These are phyloP conservation scores for Hylaeus anthracinus DNA, from an alignment of 1,140 invertebrate species.

Conservation along the genomic window DNA sequence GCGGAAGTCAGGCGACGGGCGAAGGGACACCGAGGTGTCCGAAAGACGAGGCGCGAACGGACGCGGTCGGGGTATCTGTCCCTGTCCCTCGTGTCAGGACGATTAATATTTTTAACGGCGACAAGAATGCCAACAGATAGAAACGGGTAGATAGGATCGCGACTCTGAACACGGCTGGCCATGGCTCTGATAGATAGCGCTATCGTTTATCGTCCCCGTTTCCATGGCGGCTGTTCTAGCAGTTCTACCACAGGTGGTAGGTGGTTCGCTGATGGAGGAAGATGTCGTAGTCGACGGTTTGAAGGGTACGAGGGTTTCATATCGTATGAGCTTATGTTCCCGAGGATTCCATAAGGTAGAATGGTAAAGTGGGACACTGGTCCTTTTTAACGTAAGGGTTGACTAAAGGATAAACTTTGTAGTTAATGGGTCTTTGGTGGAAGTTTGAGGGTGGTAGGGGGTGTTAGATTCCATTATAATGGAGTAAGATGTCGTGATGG, in stretches of 20 bases:
- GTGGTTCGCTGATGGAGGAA: background rate
- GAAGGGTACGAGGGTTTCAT: no score
- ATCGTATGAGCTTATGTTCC: no score
- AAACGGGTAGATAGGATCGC: constrained; percentile 5
- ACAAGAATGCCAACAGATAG: constrained; percentile 40
- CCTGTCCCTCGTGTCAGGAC: constrained; percentile 1
- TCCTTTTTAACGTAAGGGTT: no score
- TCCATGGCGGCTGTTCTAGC: background rate
- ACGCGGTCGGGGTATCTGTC: constrained; percentile 23
- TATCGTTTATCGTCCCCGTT: constrained; percentile 32
- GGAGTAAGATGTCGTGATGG: no score
- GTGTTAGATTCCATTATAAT: no score
- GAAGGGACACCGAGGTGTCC: constrained; percentile 24
- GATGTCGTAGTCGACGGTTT: background rate
- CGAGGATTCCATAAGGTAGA: no score
- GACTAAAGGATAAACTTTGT: no score
- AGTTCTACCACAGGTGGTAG: background rate
- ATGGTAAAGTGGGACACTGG: no score
- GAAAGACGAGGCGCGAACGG: constrained; percentile 29
- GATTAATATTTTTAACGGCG: constrained; percentile 59
- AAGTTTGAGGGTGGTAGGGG: no score
- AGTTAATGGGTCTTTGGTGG: no score
- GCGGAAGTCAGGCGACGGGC: constrained; percentile 40
- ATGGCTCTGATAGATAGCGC: constrained; percentile 46
- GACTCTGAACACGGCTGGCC: constrained; percentile 18